Evolutionary conservation across 1,140 invertebrate species (phyloP).

Genomic region (Lepidotrigona ventralis): DNA sequence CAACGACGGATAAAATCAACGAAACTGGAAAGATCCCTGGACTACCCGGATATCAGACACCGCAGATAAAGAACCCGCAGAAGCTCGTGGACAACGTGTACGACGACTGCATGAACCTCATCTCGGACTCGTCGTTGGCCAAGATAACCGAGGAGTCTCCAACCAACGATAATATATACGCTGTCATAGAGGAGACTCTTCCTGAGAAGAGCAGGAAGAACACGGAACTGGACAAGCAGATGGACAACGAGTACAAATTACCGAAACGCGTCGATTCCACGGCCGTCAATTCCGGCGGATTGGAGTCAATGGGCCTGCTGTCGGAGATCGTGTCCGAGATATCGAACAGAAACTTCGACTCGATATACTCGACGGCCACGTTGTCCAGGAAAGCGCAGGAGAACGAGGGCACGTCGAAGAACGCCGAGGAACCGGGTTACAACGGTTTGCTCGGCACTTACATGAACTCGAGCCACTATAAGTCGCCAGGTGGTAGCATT

Average conservation of each 20-base stretch:
- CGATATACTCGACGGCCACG: constrained; percentile 90
- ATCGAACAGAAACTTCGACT: constrained; percentile 90
- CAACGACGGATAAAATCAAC: constrained; percentile 72
- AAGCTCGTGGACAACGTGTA: constrained; percentile 81
- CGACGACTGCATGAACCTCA: constrained; percentile 88
- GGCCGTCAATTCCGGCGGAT: constrained; percentile 75
- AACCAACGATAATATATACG: constrained; percentile 89
- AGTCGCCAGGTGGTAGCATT: constrained; percentile 82
- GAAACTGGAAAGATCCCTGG: constrained; percentile 73
- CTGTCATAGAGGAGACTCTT: constrained; percentile 88
- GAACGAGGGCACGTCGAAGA: constrained; percentile 72
- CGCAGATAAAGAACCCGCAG: constrained; percentile 55
- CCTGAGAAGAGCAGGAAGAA: constrained; percentile 68
- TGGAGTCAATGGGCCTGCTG: constrained; percentile 85
- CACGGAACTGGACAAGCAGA: constrained; percentile 21
- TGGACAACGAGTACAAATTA: constrained; percentile 79
- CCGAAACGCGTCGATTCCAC: constrained; percentile 79
- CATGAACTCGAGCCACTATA: constrained; percentile 81
- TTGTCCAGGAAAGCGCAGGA: constrained; percentile 83
- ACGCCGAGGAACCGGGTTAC: constrained; percentile 60
- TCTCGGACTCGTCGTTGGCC: constrained; percentile 81
- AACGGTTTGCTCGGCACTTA: constrained; percentile 76
- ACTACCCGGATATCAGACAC: constrained; percentile 81
- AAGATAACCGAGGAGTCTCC: constrained; percentile 84
- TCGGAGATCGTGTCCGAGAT: constrained; percentile 93